Percentiles rank a stretch among this genome's conserved stretches.
phyloP scores from a whole-genome alignment of 2,888 invertebrate genomes.

The Clistopyga incitator region DNA sequence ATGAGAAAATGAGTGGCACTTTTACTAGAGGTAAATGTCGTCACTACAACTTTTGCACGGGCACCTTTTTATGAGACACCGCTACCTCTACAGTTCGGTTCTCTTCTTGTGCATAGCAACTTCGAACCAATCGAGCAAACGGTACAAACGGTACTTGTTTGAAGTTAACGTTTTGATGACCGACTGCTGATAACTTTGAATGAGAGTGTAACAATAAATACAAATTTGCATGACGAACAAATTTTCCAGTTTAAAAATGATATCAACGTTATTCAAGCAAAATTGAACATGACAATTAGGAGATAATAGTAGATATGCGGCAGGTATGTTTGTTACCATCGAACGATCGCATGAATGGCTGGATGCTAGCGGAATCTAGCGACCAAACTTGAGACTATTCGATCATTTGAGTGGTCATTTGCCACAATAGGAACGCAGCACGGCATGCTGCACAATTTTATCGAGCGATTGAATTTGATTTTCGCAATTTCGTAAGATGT shows the following conservation, averaged over 20 bases:
- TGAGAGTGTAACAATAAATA: not conserved
- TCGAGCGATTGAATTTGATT: constrained; percentile 18
- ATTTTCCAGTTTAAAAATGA: too few species aligned
- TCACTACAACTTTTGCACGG: not conserved
- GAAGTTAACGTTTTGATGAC: not conserved
- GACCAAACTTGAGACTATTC: constrained; percentile 24
- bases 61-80: not conserved
- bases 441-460: constrained; percentile 9
- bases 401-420: not conserved
- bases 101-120: not conserved
- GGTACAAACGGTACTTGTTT: not conserved
- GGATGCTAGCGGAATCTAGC: constrained; percentile 41
- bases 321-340: constrained; percentile 36
- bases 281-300: not conserved
- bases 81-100: not conserved
- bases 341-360: not conserved
- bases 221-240: not conserved
- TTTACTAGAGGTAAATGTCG: not conserved
- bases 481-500: not conserved
- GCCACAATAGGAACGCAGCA: not conserved
- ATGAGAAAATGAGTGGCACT: not conserved
- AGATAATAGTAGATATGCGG: not conserved
- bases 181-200: constrained; percentile 26
- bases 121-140: not conserved
- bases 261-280: not conserved